A percentile compares a stretch with the other conserved stretches of the same genome.
Evolutionary conservation across 2,113 vertebrate genomes (phyloP).

Genomic region (Murina feae): DNA sequence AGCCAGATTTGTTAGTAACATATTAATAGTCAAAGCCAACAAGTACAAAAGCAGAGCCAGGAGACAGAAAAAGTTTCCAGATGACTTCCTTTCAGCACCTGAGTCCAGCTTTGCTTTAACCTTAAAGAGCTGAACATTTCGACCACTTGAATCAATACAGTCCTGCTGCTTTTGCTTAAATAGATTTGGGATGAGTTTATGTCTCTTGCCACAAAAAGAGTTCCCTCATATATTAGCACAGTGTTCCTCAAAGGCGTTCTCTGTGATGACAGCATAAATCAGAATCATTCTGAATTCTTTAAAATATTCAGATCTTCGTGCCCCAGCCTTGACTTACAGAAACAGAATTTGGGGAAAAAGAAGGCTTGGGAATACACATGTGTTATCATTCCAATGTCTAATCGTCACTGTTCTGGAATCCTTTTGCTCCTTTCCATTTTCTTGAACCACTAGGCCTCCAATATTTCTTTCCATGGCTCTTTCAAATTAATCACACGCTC

Average conservation of each 20-base stretch:
- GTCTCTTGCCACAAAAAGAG: not conserved
- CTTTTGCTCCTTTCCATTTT: not conserved
- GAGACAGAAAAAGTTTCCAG: not conserved
- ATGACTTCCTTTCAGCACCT: not conserved
- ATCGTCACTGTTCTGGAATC: not conserved
- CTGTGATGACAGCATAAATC: not conserved
- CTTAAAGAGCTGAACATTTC: not conserved
- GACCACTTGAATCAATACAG: not conserved
- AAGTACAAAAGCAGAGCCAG: not conserved
- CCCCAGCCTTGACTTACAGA: not conserved
- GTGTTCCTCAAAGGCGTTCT: not conserved
- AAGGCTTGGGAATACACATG: not conserved
- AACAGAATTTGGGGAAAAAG: not conserved
- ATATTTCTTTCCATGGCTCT: not conserved
- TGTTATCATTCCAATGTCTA: not conserved
- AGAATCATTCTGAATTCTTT: not conserved
- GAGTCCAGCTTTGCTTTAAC: not conserved
- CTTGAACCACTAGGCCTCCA: not conserved
- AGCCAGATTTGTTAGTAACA: not conserved
- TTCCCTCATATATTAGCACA: not conserved
- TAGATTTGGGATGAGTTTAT: not conserved
- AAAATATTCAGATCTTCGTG: not conserved
- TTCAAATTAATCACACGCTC: not conserved
- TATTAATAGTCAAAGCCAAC: not conserved
- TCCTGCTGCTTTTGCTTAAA: not conserved